Percentiles rank a stretch among this genome's conserved stretches.
phyloP scores from a whole-genome alignment of 2,888 invertebrate species.

The Phengaris arion region DNA sequence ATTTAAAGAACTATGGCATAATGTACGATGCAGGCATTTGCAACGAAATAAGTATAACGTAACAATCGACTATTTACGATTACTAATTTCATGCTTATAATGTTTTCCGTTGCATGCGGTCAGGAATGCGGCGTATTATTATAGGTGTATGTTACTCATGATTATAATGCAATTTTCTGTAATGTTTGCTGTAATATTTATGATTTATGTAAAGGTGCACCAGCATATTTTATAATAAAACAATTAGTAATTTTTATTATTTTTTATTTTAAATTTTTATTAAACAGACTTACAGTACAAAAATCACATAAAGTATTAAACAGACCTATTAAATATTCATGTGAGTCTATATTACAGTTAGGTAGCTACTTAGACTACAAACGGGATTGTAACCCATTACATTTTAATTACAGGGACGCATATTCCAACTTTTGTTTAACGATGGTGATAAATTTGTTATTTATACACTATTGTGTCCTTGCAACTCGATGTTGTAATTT shows the following conservation, averaged over 20 bases:
- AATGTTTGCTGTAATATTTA: neutral
- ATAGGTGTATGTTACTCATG: neutral
- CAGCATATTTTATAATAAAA: conserved; percentile 11
- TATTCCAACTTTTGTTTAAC: conserved; percentile 53
- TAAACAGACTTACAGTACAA: conserved; percentile 78
- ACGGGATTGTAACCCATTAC: conserved; percentile 79
- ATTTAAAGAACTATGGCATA: conserved; percentile 27
- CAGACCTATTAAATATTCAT: conserved; percentile 79
- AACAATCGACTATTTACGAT: conserved; percentile 22
- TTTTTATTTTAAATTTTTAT: conserved; percentile 72
- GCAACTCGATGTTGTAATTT: conserved; percentile 63
- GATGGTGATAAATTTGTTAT: conserved; percentile 42
- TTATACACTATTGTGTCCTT: conserved; percentile 59
- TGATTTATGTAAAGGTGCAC: conserved; percentile 5
- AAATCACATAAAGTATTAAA: conserved; percentile 78
- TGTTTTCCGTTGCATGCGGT: conserved; percentile 21
- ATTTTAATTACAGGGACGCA: conserved; percentile 70
- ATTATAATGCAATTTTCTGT: conserved; percentile 25
- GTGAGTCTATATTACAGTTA: conserved; percentile 79
- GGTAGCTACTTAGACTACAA: conserved; percentile 77
- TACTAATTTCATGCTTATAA: conserved; percentile 26
- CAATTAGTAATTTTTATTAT: conserved; percentile 41
- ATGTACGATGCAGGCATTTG: conserved; percentile 21
- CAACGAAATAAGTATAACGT: conserved; percentile 22
- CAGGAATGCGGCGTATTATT: neutral